These are phyloP conservation scores for Dysmachus trigonus DNA, from an alignment of 2,888 invertebrate genomes.

Conservation along the genomic window DNA sequence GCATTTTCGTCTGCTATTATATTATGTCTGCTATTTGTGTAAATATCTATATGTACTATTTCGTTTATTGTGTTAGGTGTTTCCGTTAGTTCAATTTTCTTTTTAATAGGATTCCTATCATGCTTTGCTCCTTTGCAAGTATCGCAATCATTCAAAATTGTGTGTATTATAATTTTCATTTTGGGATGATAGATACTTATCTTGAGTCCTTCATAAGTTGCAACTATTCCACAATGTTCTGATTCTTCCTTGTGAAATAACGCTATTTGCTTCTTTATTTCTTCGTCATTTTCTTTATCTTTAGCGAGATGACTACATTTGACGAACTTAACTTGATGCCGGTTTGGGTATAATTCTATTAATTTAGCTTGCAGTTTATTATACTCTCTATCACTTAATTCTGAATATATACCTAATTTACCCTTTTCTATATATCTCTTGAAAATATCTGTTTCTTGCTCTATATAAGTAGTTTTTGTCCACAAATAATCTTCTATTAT, in stretches of 20 bases:
- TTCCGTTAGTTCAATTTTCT: conserved; percentile 23
- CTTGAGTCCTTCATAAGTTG: conserved; percentile 51
- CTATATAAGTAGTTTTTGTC: conserved; percentile 23
- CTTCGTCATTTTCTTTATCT: conserved; percentile 49
- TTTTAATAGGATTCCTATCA: background rate
- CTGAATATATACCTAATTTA: conserved; percentile 49
- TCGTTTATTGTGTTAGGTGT: conserved; percentile 27
- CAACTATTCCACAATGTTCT: conserved; percentile 50
- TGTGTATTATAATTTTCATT: conserved; percentile 9
- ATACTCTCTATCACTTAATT: conserved; percentile 47
- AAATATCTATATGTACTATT: conserved; percentile 29
- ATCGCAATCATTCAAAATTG: conserved; percentile 7
- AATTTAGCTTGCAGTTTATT: conserved; percentile 50
- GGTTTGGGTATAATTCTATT: conserved; percentile 50
- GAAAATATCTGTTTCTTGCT: conserved; percentile 3
- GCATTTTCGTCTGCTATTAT: too few relatives aligned
- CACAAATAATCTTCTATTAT: conserved; percentile 1
- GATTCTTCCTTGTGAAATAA: conserved; percentile 50
- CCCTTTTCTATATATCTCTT: conserved; percentile 46
- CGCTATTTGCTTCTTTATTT: conserved; percentile 50
- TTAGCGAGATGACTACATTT: conserved; percentile 51
- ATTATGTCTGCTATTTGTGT: conserved; percentile 44
- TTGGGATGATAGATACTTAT: conserved; percentile 51
- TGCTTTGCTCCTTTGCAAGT: background rate
- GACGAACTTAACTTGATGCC: conserved; percentile 48